A percentile compares a stretch with the other conserved stretches of the same genome.
Evolutionary conservation across 2,113 vertebrate species (phyloP).

Genomic region (Dicentrarchus labrax): DNA sequence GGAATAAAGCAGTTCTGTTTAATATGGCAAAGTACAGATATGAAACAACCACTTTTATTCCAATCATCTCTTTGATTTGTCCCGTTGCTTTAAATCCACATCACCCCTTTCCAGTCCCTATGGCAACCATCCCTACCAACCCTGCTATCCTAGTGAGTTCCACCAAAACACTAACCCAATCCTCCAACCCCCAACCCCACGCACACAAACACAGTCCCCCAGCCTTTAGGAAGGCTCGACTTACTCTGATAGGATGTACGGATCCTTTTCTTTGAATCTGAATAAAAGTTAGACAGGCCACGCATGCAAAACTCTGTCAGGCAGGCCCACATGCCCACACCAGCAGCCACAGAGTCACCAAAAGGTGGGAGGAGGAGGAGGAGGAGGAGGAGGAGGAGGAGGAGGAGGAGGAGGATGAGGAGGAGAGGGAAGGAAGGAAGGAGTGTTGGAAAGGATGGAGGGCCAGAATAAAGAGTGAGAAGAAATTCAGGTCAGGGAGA

Average conservation of each 20-base stretch:
- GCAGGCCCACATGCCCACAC: constrained; percentile 96
- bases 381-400: background rate
- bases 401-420: constrained; percentile 63
- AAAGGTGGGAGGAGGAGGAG: constrained; percentile 82
- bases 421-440: constrained; percentile 56
- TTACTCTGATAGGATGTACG: constrained; percentile 99
- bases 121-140: constrained; percentile 13
- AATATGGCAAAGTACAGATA: constrained; percentile 10
- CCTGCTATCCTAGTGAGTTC: background rate
- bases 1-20: constrained; percentile 47
- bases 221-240: constrained; percentile 82
- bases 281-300: constrained; percentile 99
- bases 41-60: constrained; percentile 33
- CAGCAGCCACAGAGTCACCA: constrained; percentile 89
- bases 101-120: constrained; percentile 1
- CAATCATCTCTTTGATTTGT: constrained; percentile 65
- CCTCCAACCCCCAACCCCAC: constrained; percentile 6
- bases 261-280: constrained; percentile 99
- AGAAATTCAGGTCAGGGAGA: constrained; percentile 9
- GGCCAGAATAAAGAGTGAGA: constrained; percentile 20
- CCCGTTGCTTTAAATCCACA: constrained; percentile 31
- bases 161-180: constrained; percentile 13
- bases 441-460: constrained; percentile 3
- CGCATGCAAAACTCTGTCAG: constrained; percentile 99
- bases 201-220: constrained; percentile 56